Evolutionary conservation across 2,888 invertebrate genomes (phyloP).

Genomic region (Cryptophagus acutangulus): DNA sequence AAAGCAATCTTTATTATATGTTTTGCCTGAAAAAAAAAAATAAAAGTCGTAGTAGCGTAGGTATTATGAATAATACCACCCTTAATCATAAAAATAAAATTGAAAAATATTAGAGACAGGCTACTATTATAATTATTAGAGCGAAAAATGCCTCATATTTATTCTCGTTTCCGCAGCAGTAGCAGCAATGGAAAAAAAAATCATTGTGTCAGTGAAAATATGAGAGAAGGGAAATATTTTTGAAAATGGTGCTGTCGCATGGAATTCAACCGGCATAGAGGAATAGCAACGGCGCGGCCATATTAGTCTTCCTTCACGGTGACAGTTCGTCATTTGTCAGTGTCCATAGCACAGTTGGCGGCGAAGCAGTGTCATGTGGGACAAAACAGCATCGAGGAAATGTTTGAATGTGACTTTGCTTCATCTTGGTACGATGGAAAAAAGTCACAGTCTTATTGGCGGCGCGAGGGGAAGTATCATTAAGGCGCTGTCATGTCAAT

Average conservation of each 20-base stretch:
- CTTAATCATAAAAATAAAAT: conserved; percentile 41
- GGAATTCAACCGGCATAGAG: conserved; percentile 45
- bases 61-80: conserved; percentile 32
- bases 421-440: conserved; percentile 1
- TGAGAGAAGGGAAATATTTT: conserved; percentile 44
- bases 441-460: conserved; percentile 39
- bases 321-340: conserved; percentile 54
- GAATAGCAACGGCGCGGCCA: conserved; percentile 48
- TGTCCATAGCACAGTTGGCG: conserved; percentile 51
- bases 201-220: conserved; percentile 39
- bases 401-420: conserved; percentile 40
- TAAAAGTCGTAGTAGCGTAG: too few relatives aligned
- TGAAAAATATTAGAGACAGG: conserved; percentile 45
- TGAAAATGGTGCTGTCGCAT: conserved; percentile 46
- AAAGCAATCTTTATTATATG: too few relatives aligned
- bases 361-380: conserved; percentile 50
- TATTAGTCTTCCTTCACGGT: conserved; percentile 53
- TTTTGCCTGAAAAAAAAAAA: too few relatives aligned
- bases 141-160: conserved; percentile 45
- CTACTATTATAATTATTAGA: conserved; percentile 45
- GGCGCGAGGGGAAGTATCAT: conserved; percentile 47
- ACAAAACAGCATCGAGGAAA: conserved; percentile 48
- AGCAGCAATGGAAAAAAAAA: conserved; percentile 32
- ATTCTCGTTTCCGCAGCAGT: conserved; percentile 43
- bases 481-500: conserved; percentile 52